A percentile compares a stretch with the other conserved stretches of the same genome.
These are phyloP conservation scores for Smutsia gigantea DNA, from an alignment of 2,797 vertebrate species.

Conservation along the genomic window DNA sequence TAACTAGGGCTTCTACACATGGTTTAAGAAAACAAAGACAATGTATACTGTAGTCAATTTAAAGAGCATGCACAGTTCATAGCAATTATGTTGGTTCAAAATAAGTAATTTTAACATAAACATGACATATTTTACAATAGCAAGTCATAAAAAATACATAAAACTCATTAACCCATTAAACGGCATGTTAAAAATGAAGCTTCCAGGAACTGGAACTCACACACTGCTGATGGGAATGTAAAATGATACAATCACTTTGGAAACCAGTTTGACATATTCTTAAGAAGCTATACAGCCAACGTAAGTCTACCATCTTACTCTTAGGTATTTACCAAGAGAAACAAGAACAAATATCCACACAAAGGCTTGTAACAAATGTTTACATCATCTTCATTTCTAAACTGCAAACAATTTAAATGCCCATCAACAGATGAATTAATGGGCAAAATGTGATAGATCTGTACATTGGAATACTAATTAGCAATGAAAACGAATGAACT, in stretches of 20 bases:
- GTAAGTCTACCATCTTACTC: not conserved
- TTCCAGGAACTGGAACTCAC: not conserved
- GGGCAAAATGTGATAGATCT: not conserved
- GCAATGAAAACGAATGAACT: constrained; percentile 33
- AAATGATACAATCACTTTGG: not conserved
- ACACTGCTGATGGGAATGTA: not conserved
- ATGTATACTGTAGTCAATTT: not conserved
- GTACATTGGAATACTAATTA: not conserved
- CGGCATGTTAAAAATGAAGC: constrained; percentile 27
- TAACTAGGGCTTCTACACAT: not conserved
- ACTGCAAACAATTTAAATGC: not conserved
- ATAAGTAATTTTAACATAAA: constrained; percentile 19
- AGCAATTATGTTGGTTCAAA: not conserved
- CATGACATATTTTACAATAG: not conserved
- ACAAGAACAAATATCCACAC: not conserved
- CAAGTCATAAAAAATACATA: constrained; percentile 7
- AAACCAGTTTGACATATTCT: not conserved
- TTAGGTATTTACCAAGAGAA: not conserved
- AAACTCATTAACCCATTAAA: constrained; percentile 30
- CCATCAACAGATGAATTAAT: not conserved
- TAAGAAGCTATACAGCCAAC: not conserved
- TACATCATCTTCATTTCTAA: not conserved
- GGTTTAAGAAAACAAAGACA: not conserved
- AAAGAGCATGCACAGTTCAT: not conserved
- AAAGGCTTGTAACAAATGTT: not conserved